These are phyloP conservation scores for Spinus olivaceus DNA, from an alignment of 2,797 vertebrate species.

Conservation along the genomic window DNA sequence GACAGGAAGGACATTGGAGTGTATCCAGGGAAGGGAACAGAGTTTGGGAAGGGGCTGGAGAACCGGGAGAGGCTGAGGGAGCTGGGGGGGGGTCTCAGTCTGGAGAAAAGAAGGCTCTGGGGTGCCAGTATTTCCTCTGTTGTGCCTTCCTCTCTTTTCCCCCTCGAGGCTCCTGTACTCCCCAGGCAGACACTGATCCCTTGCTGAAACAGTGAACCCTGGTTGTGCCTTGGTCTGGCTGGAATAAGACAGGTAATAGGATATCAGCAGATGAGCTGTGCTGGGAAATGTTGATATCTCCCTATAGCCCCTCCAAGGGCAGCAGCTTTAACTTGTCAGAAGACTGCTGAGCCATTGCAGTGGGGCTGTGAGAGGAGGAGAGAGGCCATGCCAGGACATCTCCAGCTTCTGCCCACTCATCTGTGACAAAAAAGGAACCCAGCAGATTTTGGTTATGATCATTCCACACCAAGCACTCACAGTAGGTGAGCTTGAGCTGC, in stretches of 20 bases:
- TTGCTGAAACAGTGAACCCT: not conserved
- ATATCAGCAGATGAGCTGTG: not conserved
- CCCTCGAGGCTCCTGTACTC: fast-evolving
- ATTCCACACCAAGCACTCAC: not conserved
- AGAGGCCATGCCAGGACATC: not conserved
- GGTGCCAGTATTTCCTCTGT: not conserved
- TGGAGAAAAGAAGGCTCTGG: not conserved
- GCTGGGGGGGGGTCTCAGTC: not conserved
- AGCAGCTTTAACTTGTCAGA: not conserved
- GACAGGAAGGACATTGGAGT: not conserved
- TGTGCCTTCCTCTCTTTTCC: not conserved
- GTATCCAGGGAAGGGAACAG: fast-evolving
- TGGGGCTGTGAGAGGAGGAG: no score
- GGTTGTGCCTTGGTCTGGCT: not conserved
- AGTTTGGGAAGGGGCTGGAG: not conserved
- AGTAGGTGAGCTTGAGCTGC: not conserved
- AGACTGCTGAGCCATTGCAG: not conserved
- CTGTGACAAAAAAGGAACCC: not conserved
- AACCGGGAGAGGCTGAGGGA: not conserved
- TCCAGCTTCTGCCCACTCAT: not conserved
- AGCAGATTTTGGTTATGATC: not conserved
- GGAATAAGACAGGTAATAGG: not conserved
- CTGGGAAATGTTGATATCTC: not conserved
- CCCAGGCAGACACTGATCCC: not conserved
- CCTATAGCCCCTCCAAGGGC: not conserved